Conservation (phyloP, 2,113 vertebrate species). For the Pristiophorus japonicus region DNA sequence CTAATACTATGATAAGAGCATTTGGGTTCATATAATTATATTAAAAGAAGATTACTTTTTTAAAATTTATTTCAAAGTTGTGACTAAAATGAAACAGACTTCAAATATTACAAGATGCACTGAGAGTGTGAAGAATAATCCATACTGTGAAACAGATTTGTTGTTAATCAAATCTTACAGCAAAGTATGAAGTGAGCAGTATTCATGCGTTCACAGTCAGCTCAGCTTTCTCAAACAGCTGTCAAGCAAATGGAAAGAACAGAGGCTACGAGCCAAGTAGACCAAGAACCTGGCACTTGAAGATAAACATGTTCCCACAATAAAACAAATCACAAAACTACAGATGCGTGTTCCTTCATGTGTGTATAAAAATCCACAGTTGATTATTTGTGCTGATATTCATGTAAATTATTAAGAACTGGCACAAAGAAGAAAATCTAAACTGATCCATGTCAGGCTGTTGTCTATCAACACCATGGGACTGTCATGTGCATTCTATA, state of each 20-base stretch:
- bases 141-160: constrained; percentile 20
- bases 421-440: constrained; percentile 1
- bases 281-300: constrained; percentile 31
- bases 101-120: background rate
- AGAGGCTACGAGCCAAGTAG: constrained; percentile 26
- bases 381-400: constrained; percentile 22
- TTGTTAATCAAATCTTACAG: constrained; percentile 17
- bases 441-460: constrained; percentile 17
- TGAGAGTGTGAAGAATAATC: background rate
- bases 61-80: background rate
- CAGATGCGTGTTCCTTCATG: constrained; percentile 27
- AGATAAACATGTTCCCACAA: constrained; percentile 34
- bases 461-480: constrained; percentile 19
- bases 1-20: background rate
- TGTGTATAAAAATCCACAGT: constrained; percentile 13
- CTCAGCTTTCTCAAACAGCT: constrained; percentile 34
- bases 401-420: background rate
- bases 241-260: constrained; percentile 34
- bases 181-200: constrained; percentile 29
- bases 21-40: background rate
- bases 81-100: background rate
- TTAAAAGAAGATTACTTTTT: background rate
- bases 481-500: constrained; percentile 30
- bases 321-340: constrained; percentile 32
- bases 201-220: constrained; percentile 25